A percentile compares a stretch with the other conserved stretches of the same genome.
phyloP scores from a whole-genome alignment of 2,888 invertebrate genomes.

The Iphiclides podalirius region DNA sequence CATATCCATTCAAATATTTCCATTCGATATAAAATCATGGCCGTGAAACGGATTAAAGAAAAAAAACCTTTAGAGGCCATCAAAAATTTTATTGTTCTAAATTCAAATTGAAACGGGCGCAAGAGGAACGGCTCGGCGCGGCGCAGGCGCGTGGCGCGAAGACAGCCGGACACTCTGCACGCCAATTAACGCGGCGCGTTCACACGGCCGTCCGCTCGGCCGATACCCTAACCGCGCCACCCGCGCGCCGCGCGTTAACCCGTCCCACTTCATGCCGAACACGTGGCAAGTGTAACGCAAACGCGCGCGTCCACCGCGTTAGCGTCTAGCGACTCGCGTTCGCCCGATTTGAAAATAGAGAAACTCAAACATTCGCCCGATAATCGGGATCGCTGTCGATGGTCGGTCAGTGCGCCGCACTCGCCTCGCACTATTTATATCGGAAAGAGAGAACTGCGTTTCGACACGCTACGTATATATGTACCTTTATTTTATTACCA shows the following conservation, averaged over 20 bases:
- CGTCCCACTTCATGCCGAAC: constrained; percentile 35
- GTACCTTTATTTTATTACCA: constrained; percentile 75
- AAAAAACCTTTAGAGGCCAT: constrained; percentile 35
- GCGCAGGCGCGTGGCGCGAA: constrained; percentile 62
- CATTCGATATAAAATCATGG: no score
- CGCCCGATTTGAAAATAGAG: constrained; percentile 76
- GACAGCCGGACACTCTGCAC: constrained; percentile 68
- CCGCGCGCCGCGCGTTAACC: constrained; percentile 46
- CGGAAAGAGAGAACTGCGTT: constrained; percentile 68
- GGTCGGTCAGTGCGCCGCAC: constrained; percentile 71
- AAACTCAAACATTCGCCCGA: constrained; percentile 72
- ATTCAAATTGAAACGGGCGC: constrained; percentile 54
- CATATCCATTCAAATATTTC: constrained; percentile 24
- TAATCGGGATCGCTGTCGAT: constrained; percentile 76
- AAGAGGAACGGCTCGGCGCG: constrained; percentile 45
- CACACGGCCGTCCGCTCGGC: constrained; percentile 58
- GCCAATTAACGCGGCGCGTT: constrained; percentile 74
- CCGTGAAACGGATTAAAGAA: constrained; percentile 2
- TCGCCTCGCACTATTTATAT: constrained; percentile 75
- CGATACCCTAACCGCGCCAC: constrained; percentile 49
- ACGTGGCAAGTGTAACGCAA: no score
- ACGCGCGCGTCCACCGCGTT: constrained; percentile 52
- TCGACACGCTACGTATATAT: constrained; percentile 69
- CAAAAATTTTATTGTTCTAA: constrained; percentile 49
- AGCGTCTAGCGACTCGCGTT: constrained; percentile 45